Evolutionary conservation across 1,140 invertebrate genomes (phyloP), one percentile per base, ranked within the genome.

Genomic region (Thereuonema tuberculata): DNA sequence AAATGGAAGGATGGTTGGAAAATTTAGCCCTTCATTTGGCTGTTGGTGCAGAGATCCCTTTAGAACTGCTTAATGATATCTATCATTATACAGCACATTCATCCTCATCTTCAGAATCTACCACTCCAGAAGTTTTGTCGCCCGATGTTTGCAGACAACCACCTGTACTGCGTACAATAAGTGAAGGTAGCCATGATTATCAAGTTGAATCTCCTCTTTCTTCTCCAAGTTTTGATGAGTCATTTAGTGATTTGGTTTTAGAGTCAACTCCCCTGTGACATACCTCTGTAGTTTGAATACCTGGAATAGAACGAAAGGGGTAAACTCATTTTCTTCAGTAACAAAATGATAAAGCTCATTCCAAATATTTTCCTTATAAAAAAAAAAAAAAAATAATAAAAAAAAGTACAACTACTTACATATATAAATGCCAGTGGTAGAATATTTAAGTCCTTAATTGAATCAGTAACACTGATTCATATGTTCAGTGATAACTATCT

Each of bases 1-100:
- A 87, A n/a, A 80, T 90, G 69, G 82, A 89, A 72, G 79, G 83
- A 1, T 91, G 88, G 89, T 70, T 92, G 23, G 83, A 89, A 69
- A 80, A 80, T 25, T 67, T 93, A 48, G 81, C 82, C 1, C 81
- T 84, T 75, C 84, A 87, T 69, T 69, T 87, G 46, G 80, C 81
- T 1, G 77, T 81, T 24, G 79, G 81, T 0, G 78, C 79, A 27
- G 69, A 80, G 1, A 66, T 83, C 43, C 85, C 86, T 1, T 72
- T 78, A 0, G 80, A 87, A 64, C 71, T 89, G 5, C 75, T 87
- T n/a, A 80, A 80, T 49, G 86, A 89, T 66, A 84, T 90, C 29
- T 76, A 79, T 63, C 81, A 84, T 68, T 90, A 85, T 70, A 63
- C 69, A 56, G 67, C 70, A 70, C 67, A 49, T 49, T 63, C 58